A percentile compares a stretch with the other conserved stretches of the same genome.
Conservation (phyloP, 2,113 vertebrate species). For the Hippocampus comes region DNA sequence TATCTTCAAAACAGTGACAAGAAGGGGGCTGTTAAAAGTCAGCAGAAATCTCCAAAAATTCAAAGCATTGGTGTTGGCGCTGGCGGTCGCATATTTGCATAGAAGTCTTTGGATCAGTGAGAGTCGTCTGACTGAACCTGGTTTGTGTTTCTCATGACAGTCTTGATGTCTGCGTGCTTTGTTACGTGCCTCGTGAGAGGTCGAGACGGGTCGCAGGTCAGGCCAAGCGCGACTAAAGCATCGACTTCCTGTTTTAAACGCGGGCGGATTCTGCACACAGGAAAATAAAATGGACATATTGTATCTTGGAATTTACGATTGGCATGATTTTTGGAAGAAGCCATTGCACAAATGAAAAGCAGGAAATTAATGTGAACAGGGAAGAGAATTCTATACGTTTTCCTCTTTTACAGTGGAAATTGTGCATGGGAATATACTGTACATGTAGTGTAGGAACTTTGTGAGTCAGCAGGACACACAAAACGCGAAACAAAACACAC, state of each 20-base stretch:
- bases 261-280: conserved; percentile 31
- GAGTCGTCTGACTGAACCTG: conserved; percentile 52
- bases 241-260: conserved; percentile 60
- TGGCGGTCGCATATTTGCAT: conserved; percentile 22
- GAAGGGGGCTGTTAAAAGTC: conserved; percentile 11
- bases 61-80: conserved; percentile 18
- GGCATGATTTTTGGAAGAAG: conserved; percentile 8
- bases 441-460: too few species aligned
- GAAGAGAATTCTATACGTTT: conserved; percentile 5
- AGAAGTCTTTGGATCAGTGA: conserved; percentile 42
- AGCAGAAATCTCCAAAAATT: conserved; percentile 33
- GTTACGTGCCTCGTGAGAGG: conserved; percentile 42
- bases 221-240: conserved; percentile 42
- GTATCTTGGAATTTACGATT: conserved; percentile 41
- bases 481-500: background rate
- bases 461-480: background rate
- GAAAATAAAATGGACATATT: conserved; percentile 34
- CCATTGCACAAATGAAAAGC: conserved; percentile 37
- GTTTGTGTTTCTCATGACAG: conserved; percentile 63
- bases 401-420: background rate
- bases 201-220: conserved; percentile 55
- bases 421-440: background rate
- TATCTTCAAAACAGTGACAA: conserved; percentile 20
- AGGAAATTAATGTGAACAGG: conserved; percentile 34
- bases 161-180: conserved; percentile 43